Base-by-base conservation (phyloP, 2,113 vertebrate genomes). In the Nycticebus coucang region DNA sequence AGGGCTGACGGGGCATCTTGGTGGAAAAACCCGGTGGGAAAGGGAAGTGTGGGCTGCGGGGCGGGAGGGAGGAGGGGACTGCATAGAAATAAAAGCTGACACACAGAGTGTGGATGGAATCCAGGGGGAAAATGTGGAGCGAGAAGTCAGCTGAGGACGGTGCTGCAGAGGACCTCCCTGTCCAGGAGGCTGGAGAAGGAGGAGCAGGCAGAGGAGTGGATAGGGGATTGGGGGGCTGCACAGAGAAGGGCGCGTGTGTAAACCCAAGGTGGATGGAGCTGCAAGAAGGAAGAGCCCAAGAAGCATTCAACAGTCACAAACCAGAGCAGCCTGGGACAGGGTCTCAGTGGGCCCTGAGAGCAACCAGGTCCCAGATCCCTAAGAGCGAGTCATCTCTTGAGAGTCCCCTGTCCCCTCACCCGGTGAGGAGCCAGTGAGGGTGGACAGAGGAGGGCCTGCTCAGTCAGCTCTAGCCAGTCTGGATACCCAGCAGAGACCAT, bases 361-460 rank as follows among this genome's bases (percentile, higher is more conserved):
- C 62, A 28, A 24, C 55, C 45, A 10, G 41, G 68, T 9, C 1
- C 9, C 68, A 53, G 60, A n/a, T 1, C 79, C 33, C 37, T 4
- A 45, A 37, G 72, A 26, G 9, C 35, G 9, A 60, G 87, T 18
- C 2, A 5, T 57, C 68, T 30, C 17, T 13, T 3, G 15, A 53
- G 17, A 15, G 18, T 9, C 35, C 26, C 41, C 18, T 1, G 12
- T n/a, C 41, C 15, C 50, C 64, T n/a, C 24, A 10, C 2, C 41
- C 18, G 14, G 41, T 10, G 35, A 37, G 33, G 4, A 10, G 9
- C 0, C 0, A 0, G 33, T 7, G 45, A 35, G 26, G 28, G 37
- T 17, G 30, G 19, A 19, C 1, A 0, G 4, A 0, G 0, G 1
- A 35, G 19, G n/a, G 17, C 33, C 30, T 14, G 12, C 64, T 15